Evolutionary conservation across 2,113 vertebrate species (phyloP), one percentile per base, ranked within the genome.

Genomic region (Castor canadensis): DNA sequence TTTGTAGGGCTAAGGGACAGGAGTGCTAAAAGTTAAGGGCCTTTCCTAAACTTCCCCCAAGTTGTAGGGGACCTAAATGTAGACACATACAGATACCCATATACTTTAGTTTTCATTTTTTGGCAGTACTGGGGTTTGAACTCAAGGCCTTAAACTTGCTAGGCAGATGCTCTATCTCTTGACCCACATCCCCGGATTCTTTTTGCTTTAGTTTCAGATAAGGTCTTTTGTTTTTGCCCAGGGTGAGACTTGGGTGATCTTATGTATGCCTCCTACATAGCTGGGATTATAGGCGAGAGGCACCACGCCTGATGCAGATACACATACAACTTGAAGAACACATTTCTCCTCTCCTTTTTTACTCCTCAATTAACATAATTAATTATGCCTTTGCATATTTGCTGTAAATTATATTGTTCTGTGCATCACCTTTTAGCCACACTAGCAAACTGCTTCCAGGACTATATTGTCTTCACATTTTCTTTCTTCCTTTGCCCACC

Each of bases 381-480:
- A 83, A 87, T 89, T 35, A 32, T 10, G 3, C 35, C 88, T 38
- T 79, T 17, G 28, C 19, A 17, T 28, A 76, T 66, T 62, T 79
- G 28, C n/a, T 79, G 32, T 35, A 35, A 88, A 88, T 49, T 26
- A 40, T 5, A 40, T 64, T 92, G 20, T 38, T 40, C 66, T 64
- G 28, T 49, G 17, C 49, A 28, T 91, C 79, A n/a, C 45, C 35
- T 71, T 82, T 35, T 47, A 79, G 52, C 30, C 47, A 75, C 47
- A 40, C 71, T 35, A 91, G 60, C 81, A 94, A 7, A 32, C 62
- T 45, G 67, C 76, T 96, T 30, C 9, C 35, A 3, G 62, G 49
- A 86, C 86, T 93, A 40, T 0, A 0, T 40, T 90, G 90, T 85
- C 95, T 94, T 97, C 64, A 69, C 54, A 80, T 93, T 97, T 84